A percentile compares a stretch with the other conserved stretches of the same genome.
These are phyloP conservation scores for Nowickia ferox DNA, from an alignment of 2,888 invertebrate genomes.

Conservation along the genomic window DNA sequence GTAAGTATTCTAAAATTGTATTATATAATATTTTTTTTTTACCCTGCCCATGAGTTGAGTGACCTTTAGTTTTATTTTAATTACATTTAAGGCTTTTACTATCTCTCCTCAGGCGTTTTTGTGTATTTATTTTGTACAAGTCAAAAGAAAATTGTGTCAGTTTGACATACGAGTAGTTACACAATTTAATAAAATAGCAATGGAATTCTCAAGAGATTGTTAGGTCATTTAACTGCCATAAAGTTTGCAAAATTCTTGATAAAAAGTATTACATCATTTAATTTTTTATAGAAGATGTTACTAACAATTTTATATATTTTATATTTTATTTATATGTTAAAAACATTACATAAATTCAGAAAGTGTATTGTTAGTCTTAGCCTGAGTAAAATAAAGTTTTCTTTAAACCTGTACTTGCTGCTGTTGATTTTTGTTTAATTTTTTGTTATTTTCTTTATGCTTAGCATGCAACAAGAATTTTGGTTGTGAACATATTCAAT, in stretches of 20 bases:
- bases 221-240: not conserved
- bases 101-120: not conserved
- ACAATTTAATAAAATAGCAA: not conserved
- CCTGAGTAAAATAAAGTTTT: too few relatives aligned
- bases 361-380: too few relatives aligned
- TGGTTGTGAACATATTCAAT: too few relatives aligned
- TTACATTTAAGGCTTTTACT: conserved; percentile 6
- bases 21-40: not conserved
- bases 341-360: too few relatives aligned
- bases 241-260: not conserved
- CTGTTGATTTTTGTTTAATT: too few relatives aligned
- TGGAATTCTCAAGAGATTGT: not conserved
- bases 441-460: too few relatives aligned
- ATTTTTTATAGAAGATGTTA: not conserved
- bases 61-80: conserved; percentile 4
- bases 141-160: not conserved
- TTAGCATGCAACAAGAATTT: too few relatives aligned
- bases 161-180: not conserved
- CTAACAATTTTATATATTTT: too few relatives aligned
- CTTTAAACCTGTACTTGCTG: too few relatives aligned
- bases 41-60: not conserved
- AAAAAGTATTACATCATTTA: not conserved
- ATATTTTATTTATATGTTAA: too few relatives aligned
- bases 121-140: not conserved
- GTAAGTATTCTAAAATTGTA: too few relatives aligned